A percentile compares a stretch with the other conserved stretches of the same genome.
These are phyloP conservation scores for Phyllotreta striolata DNA, from an alignment of 2,888 invertebrate species.

Conservation along the genomic window DNA sequence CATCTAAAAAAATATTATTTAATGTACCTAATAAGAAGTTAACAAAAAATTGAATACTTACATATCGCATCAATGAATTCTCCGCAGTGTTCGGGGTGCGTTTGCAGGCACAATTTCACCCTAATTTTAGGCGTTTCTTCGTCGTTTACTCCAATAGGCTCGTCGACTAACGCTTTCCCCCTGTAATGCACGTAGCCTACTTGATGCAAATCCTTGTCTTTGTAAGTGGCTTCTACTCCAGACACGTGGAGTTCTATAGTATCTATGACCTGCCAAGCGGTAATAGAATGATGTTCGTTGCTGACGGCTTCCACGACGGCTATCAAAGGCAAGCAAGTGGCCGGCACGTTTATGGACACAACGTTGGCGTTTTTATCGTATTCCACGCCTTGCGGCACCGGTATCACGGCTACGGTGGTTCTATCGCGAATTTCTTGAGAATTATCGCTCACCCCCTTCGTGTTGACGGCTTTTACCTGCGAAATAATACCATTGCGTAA, in stretches of 20 bases:
- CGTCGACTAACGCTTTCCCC: conserved; percentile 64
- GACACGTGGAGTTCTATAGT: conserved; percentile 76
- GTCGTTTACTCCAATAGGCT: conserved; percentile 67
- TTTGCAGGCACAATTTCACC: conserved; percentile 82
- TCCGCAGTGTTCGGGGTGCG: conserved; percentile 83
- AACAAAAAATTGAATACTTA: conserved; percentile 63
- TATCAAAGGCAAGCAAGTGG: conserved; percentile 79
- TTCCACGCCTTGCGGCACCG: conserved; percentile 80
- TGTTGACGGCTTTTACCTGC: conserved; percentile 84
- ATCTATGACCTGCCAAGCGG: conserved; percentile 76
- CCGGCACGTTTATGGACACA: conserved; percentile 80
- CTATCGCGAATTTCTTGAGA: conserved; percentile 84
- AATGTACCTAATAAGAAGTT: conserved; percentile 6
- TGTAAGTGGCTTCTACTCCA: conserved; percentile 73
- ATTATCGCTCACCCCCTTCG: conserved; percentile 86
- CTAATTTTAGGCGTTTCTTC: conserved; percentile 75
- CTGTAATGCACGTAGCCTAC: conserved; percentile 63
- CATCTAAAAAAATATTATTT: conserved; percentile 67
- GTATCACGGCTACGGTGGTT: conserved; percentile 86
- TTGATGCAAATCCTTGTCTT: conserved; percentile 74
- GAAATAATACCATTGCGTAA: conserved; percentile 11
- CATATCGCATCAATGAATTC: conserved; percentile 85
- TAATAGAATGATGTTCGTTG: conserved; percentile 65
- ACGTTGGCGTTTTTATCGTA: conserved; percentile 81
- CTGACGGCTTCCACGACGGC: conserved; percentile 78